phyloP scores from a whole-genome alignment of 2,888 invertebrate species.

The Melanotus villosus region DNA sequence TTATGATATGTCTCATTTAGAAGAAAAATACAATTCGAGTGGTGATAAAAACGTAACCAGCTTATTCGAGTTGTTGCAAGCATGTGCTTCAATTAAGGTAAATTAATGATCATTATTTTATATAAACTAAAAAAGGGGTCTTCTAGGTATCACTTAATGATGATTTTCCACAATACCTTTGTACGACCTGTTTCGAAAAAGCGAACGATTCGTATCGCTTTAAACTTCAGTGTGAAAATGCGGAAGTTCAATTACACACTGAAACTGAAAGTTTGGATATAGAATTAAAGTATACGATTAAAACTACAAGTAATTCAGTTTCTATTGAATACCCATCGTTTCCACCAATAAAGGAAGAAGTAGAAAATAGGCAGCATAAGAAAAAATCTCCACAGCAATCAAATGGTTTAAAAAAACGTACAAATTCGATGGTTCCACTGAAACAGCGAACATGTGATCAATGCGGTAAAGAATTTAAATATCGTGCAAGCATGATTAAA shows the following conservation, averaged over 20 bases:
- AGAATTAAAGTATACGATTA: no score
- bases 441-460: constrained; percentile 45
- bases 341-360: no score
- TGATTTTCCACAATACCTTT: constrained; percentile 48
- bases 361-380: background rate
- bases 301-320: no score
- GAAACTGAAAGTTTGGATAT: background rate
- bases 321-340: no score
- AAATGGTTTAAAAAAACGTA: no score
- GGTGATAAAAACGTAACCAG: constrained; percentile 29
- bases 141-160: constrained; percentile 49
- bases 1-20: constrained; percentile 27
- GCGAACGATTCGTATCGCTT: constrained; percentile 48
- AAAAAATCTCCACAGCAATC: no score
- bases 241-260: constrained; percentile 42
- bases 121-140: no score
- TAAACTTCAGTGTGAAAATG: constrained; percentile 48
- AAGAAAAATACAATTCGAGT: constrained; percentile 22
- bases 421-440: background rate
- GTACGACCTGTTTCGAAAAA: constrained; percentile 47
- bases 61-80: constrained; percentile 46
- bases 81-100: constrained; percentile 51
- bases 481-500: constrained; percentile 51
- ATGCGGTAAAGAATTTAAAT: constrained; percentile 53
- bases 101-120: background rate